Conservation (phyloP, 2,888 invertebrate genomes). For the Apamea monoglypha region DNA sequence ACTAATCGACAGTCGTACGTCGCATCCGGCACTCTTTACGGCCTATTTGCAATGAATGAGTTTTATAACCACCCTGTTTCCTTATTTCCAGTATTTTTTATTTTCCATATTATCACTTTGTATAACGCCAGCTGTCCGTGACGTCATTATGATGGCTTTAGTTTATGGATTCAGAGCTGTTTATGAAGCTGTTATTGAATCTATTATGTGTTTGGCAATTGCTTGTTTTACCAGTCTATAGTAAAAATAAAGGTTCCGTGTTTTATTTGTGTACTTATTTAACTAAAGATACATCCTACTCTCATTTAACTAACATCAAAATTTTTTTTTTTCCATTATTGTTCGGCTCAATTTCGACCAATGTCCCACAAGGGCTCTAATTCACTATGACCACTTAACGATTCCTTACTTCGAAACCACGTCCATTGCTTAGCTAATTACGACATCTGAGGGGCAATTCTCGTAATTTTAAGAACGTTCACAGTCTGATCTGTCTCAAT, state of each 20-base stretch:
- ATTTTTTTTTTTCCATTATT: too few relatives aligned
- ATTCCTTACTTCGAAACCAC: too few relatives aligned
- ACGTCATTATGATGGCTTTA: conserved; percentile 71
- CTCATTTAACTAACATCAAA: background rate
- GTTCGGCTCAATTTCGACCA: background rate
- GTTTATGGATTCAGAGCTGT: conserved; percentile 60
- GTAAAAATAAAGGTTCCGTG: background rate
- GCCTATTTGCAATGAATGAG: conserved; percentile 86
- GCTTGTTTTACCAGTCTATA: background rate
- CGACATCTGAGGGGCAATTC: too few relatives aligned
- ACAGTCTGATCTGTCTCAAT: too few relatives aligned
- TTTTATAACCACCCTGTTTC: conserved; percentile 82
- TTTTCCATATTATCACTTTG: conserved; percentile 71
- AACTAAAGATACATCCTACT: background rate
- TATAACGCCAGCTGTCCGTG: conserved; percentile 74
- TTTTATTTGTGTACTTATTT: background rate
- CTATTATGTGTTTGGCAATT: background rate
- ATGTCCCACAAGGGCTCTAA: background rate
- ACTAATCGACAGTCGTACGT: conserved; percentile 68
- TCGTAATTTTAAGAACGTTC: too few relatives aligned
- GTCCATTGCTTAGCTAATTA: too few relatives aligned
- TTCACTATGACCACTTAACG: too few relatives aligned
- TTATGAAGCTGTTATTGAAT: conserved; percentile 20
- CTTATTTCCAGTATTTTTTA: conserved; percentile 77
- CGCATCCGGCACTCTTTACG: conserved; percentile 83